phyloP scores from a whole-genome alignment of 2,797 vertebrate genomes.

The Delichon dasypus region DNA sequence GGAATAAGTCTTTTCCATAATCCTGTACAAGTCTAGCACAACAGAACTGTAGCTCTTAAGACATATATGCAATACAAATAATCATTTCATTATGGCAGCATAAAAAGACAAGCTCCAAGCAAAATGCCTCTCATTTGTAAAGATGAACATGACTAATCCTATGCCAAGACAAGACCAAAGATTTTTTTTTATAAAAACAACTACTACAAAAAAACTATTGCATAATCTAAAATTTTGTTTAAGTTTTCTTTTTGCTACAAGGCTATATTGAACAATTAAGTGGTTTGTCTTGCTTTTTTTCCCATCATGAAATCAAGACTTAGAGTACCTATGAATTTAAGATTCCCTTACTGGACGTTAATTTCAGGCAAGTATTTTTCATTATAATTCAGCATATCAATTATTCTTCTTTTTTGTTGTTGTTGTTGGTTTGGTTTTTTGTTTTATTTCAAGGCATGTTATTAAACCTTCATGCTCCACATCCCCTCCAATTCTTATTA shows the following conservation, averaged over 20 bases:
- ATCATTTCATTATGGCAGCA: neutral
- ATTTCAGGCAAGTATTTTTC: slow-evolving; percentile 11
- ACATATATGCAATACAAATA: neutral
- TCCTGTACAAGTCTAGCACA: neutral
- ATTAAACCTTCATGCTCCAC: slow-evolving; percentile 13
- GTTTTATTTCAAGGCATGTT: neutral
- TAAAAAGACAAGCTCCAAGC: neutral
- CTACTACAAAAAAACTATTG: neutral
- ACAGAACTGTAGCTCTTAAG: neutral
- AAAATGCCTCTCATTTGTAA: neutral
- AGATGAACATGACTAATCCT: slow-evolving; percentile 15
- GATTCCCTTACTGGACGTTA: neutral
- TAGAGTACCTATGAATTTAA: neutral
- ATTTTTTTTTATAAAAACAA: neutral
- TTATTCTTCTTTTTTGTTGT: neutral
- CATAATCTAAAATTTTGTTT: neutral
- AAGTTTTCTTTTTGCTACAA: neutral
- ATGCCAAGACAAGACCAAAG: neutral
- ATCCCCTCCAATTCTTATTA: slow-evolving; percentile 39
- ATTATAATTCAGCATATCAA: neutral
- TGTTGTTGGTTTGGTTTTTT: neutral
- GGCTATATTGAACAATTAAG: neutral
- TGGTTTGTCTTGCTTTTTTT: neutral
- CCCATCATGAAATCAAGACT: neutral
- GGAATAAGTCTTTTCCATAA: neutral